Base-by-base conservation (phyloP, 2,888 invertebrate species). In the Trypoxylon attenuatum region DNA sequence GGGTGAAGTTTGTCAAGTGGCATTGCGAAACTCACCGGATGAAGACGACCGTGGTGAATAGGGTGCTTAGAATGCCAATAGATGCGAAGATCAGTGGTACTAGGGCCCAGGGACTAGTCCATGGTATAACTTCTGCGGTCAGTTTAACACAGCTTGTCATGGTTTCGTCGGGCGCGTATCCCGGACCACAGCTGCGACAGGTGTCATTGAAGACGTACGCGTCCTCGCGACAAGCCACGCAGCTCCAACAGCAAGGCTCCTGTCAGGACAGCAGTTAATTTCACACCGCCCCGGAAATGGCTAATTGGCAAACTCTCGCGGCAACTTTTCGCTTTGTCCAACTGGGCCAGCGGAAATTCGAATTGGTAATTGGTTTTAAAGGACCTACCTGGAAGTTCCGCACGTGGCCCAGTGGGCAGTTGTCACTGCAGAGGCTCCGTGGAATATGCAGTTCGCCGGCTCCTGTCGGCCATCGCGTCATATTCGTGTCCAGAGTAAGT, bases 181-280 rank as follows among this genome's bases (percentile, higher is more conserved):
- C 91, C 10, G 89, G 88, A 16, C 85, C 84, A 76, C 92, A 92
- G 5, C 89, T 86, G 27, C 84, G 82, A 80, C 92, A 92, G 1
- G 90, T 91, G 80, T 90, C 90, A 81, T 91, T 91, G 79, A 88
- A 89, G 8, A 90, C 89, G 76, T 89, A 91, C 19, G 91, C 90
- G 66, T 90, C 90, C 53, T 90, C 91, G 25, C 90, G 88, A 81
- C 93, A 93, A 2, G 90, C 88, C 22, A 92, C 90, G 83, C 93
- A 93, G 23, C 89, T 90, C 93, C 93, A 93, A 80, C 93, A 93
- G 79, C 93, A 93, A 52, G 89, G 88, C 81, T 90, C 90, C 90
- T 90, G 56, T 13, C 33, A 10, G 8, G n/a, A n/a, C n/a, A n/a
- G n/a, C n/a, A n/a, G n/a, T n/a, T n/a, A n/a, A n/a, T n/a, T n/a